These are phyloP conservation scores for Drosophila subpulchrella DNA, from an alignment of 1,140 invertebrate species.

Conservation along the genomic window DNA sequence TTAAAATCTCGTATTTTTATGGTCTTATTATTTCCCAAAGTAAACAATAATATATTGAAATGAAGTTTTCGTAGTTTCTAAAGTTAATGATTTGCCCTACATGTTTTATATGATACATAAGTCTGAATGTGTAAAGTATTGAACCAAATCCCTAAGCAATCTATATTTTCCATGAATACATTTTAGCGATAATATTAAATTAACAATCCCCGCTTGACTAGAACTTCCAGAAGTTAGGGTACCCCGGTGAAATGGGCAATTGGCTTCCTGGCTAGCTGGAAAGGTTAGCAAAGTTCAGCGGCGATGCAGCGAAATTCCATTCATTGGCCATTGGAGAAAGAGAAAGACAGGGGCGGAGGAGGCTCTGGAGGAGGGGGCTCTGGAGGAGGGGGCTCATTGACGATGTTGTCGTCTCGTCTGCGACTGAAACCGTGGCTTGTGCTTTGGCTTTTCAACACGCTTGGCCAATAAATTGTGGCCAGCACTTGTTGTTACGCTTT, in stretches of 20 bases:
- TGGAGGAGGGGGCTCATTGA: conserved; percentile 57
- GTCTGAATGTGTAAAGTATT: too few relatives aligned
- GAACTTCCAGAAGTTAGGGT: conserved; percentile 28
- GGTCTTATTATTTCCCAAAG: too few relatives aligned
- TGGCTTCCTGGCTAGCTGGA: conserved; percentile 70
- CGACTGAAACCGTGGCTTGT: conserved; percentile 37
- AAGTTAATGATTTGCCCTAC: too few relatives aligned
- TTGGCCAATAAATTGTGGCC: conserved; percentile 78
- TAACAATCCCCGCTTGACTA: not conserved
- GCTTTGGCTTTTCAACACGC: conserved; percentile 78
- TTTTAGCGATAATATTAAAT: too few relatives aligned
- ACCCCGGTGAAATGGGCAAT: conserved; percentile 59
- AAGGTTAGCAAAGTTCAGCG: conserved; percentile 76
- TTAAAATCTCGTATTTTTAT: too few relatives aligned
- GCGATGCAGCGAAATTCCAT: conserved; percentile 65
- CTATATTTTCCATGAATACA: too few relatives aligned
- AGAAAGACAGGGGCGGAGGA: conserved; percentile 13
- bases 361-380: conserved; percentile 34
- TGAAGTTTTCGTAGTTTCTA: too few relatives aligned
- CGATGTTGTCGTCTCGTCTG: conserved; percentile 57
- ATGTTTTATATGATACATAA: too few relatives aligned
- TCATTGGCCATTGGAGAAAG: conserved; percentile 57
- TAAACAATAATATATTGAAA: too few relatives aligned
- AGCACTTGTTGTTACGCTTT: conserved; percentile 81
- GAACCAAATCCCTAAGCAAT: too few relatives aligned